Evolutionary conservation across 2,113 vertebrate species (phyloP), one percentile per base, ranked within the genome.

Genomic region (Sakesphorus luctuosus): DNA sequence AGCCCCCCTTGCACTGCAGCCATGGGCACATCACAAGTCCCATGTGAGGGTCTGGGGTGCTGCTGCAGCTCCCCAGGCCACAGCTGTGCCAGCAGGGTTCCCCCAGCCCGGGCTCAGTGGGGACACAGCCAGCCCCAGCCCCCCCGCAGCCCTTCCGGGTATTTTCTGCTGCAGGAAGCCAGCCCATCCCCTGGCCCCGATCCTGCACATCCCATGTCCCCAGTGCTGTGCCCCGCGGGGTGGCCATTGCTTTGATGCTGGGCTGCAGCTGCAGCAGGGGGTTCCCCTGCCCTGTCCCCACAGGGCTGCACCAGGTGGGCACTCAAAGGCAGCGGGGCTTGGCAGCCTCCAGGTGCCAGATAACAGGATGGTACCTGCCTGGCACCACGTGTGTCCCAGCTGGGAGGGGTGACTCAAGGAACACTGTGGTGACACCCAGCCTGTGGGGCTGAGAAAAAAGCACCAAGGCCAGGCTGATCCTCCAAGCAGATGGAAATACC

Each of bases 91-190:
- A 78, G 40, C 40, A 66, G 46, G 31, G n/a, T 20, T 84, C 55
- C 26, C 61, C 66, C 73, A 65, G 28, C 56, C 59, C 3, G 2
- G 46, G 16, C 13, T 87, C 50, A 1, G 2, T 1, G 61, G 56
- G 89, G 94, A 87, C 84, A 77, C 26, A 36, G 63, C 46, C 81
- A 49, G 73, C 18, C 53, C 61, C 0, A 1, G 17, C 78, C 82
- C 87, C 75, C 59, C 85, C 31, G 28, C 91, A 46, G 79, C 77
- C 47, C 13, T 96, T 96, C 94, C 94, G 91, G 96, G 59, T 89
- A 96, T 96, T 96, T 92, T 89, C 6, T 90, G 89, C 80, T 0
- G 9, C 94, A 96, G 96, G 96, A 96, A 96, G 72, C 87, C 15
- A 0, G 89, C 89, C 90, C 89, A 80, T 89, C 84, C 86, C 83